Percentiles rank a stretch among this genome's conserved stretches.
phyloP scores from a whole-genome alignment of 2,797 vertebrate species.

The Vespertilio murinus region DNA sequence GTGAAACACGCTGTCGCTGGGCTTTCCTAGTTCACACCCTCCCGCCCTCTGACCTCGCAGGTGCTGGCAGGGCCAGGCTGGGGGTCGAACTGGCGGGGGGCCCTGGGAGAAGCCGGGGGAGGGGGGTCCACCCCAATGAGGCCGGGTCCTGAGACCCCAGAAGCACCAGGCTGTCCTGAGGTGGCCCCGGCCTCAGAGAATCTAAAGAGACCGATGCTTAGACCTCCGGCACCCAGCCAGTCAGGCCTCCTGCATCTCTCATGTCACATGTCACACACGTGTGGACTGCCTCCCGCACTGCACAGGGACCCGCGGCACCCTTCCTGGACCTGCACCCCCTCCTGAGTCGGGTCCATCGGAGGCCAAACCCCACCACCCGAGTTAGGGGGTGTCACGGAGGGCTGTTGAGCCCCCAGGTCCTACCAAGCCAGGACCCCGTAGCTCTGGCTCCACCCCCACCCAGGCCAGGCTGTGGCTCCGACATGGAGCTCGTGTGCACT shows the following conservation, averaged over 20 bases:
- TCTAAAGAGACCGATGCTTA: not conserved
- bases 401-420: not conserved
- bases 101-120: too few species aligned
- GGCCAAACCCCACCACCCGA: not conserved
- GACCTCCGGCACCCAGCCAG: not conserved
- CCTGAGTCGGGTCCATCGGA: not conserved
- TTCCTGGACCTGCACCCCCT: not conserved
- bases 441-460: not conserved
- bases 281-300: not conserved
- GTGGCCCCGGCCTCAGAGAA: accelerated
- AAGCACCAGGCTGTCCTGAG: too few species aligned
- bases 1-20: not conserved
- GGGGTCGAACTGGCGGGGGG: too few species aligned
- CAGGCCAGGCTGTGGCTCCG: not conserved
- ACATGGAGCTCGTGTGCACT: too few species aligned
- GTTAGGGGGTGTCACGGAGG: not conserved
- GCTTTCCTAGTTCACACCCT: not conserved
- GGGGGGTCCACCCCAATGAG: too few species aligned
- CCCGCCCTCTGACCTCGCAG: accelerated
- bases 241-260: not conserved
- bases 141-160: too few species aligned
- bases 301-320: accelerated
- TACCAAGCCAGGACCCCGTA: too few species aligned
- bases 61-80: not conserved
- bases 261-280: not conserved